Evolutionary conservation across 2,797 vertebrate species (phyloP).

Genomic region (Hyperoplus lanceolatus): DNA sequence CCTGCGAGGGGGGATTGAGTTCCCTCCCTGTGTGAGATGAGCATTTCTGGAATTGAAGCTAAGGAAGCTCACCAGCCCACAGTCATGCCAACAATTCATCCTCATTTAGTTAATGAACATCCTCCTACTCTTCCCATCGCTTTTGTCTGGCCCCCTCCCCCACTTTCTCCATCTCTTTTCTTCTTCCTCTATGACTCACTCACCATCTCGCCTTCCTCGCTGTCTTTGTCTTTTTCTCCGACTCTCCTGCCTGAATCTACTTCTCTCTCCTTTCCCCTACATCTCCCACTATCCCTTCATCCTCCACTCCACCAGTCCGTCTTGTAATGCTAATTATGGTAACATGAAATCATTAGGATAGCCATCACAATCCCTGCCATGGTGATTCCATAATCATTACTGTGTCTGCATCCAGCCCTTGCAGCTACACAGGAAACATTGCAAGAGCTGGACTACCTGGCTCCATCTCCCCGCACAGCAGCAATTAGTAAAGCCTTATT

Average conservation of each 20-base stretch:
- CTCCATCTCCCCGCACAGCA: constrained; percentile 47
- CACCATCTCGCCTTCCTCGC: constrained; percentile 51
- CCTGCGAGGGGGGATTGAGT: constrained; percentile 65
- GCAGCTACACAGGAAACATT: constrained; percentile 39
- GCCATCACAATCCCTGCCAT: constrained; percentile 75
- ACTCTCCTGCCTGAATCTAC: constrained; percentile 22
- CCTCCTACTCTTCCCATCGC: constrained; percentile 66
- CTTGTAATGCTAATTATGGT: constrained; percentile 76
- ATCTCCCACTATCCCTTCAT: constrained; percentile 2
- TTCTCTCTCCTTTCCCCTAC: constrained; percentile 11
- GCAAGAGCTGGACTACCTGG: constrained; percentile 51
- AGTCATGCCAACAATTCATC: constrained; percentile 77
- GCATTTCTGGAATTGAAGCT: constrained; percentile 68
- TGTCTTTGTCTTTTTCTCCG: constrained; percentile 34
- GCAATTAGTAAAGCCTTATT: constrained; percentile 75
- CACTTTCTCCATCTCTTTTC: constrained; percentile 46
- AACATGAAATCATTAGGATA: constrained; percentile 81
- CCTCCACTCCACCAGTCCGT: constrained; percentile 44
- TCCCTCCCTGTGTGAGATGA: constrained; percentile 65
- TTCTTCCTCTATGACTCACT: constrained; percentile 11
- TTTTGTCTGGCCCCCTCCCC: constrained; percentile 46
- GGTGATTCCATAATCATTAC: constrained; percentile 77
- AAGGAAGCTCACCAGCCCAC: constrained; percentile 72
- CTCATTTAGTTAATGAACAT: constrained; percentile 82
- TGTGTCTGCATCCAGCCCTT: constrained; percentile 52